These are phyloP conservation scores for Habropoda laboriosa DNA, from an alignment of 1,140 invertebrate genomes.

Conservation along the genomic window DNA sequence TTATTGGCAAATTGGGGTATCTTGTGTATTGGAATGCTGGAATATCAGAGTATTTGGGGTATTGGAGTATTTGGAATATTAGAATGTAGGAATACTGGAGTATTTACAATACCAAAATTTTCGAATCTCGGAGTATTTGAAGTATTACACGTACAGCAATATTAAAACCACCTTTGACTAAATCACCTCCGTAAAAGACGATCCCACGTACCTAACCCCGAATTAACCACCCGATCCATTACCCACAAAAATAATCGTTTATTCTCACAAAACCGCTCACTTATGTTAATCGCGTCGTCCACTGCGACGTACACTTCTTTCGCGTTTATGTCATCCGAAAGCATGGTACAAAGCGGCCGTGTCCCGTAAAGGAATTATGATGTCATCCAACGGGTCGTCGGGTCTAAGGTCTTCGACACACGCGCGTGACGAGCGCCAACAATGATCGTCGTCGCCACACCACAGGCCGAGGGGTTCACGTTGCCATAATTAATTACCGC, in stretches of 20 bases:
- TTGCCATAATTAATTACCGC: background rate
- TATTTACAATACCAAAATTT: too few species aligned
- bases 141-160: too few species aligned
- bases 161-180: background rate
- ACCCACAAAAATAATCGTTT: background rate
- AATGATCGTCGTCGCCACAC: background rate
- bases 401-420: conserved; percentile 69
- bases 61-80: background rate
- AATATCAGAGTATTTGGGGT: background rate
- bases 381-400: conserved; percentile 64
- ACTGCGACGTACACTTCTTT: conserved; percentile 2
- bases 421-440: conserved; percentile 32
- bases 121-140: background rate
- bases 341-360: background rate
- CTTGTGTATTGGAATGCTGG: too few species aligned
- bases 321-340: conserved; percentile 36
- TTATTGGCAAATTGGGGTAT: background rate
- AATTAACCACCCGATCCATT: background rate
- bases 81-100: background rate
- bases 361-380: conserved; percentile 60
- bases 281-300: background rate
- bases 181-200: background rate
- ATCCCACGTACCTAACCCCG: background rate
- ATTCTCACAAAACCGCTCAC: background rate
- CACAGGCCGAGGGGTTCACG: background rate